Percentiles rank a stretch among this genome's conserved stretches.
Evolutionary conservation across 2,113 vertebrate genomes (phyloP).

Genomic region (Pelecanoides urinatrix): DNA sequence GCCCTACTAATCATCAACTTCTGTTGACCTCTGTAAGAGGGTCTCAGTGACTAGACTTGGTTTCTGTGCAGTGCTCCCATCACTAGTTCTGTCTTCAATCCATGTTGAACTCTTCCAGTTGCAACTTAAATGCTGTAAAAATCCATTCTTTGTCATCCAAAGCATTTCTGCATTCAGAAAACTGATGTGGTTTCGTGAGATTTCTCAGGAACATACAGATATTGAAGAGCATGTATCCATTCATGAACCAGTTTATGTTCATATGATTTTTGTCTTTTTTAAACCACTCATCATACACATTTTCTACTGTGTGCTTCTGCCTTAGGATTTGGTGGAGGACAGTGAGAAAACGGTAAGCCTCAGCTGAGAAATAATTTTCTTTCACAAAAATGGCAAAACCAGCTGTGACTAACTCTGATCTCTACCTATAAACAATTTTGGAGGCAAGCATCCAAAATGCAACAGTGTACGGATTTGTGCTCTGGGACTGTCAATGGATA

Average conservation of each 20-base stretch:
- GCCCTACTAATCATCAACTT: background rate
- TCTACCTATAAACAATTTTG: slow-evolving; percentile 17
- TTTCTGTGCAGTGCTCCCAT: background rate
- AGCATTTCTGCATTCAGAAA: background rate
- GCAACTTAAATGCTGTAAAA: background rate
- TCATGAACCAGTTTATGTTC: background rate
- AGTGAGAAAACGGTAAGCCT: background rate
- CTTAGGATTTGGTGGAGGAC: background rate
- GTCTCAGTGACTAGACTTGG: background rate
- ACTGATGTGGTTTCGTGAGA: background rate
- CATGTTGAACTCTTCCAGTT: background rate
- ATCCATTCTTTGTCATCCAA: background rate
- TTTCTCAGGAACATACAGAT: background rate
- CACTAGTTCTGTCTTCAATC: background rate
- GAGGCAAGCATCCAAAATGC: background rate
- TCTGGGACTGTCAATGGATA: background rate
- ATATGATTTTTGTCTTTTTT: background rate
- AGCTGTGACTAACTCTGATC: background rate
- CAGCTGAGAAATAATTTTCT: slow-evolving; percentile 20
- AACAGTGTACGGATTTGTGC: background rate
- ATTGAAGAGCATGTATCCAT: background rate
- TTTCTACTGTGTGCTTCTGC: background rate
- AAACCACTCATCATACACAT: background rate
- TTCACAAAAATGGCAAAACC: slow-evolving; percentile 25
- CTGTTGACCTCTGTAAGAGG: background rate